Evolutionary conservation across 1,140 invertebrate species (phyloP), one percentile per base, ranked within the genome.

Genomic region (Calosoma granatense): DNA sequence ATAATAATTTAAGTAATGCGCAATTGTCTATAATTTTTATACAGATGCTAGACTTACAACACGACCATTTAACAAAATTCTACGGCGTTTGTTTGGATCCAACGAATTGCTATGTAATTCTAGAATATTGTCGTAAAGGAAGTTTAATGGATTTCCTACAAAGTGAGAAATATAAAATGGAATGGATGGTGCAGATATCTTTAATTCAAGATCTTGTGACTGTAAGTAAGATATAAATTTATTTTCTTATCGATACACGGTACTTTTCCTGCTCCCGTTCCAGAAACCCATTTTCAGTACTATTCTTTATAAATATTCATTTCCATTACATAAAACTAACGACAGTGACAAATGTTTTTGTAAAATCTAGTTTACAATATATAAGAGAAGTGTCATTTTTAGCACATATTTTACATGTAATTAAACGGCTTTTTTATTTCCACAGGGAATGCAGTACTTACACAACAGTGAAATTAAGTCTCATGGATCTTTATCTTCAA

Each of bases 401-500:
- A n/a, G n/a, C n/a, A n/a, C n/a, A n/a, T n/a, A n/a, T n/a, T n/a
- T n/a, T n/a, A n/a, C n/a, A n/a, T n/a, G n/a, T n/a, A n/a, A n/a
- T n/a, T n/a, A n/a, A n/a, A n/a, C n/a, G n/a, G n/a, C n/a, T n/a
- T n/a, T n/a, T n/a, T n/a, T n/a, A n/a, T n/a, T n/a, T n/a, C n/a
- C n/a, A n/a, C 79, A 94, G 79, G 97, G 94, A 9, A 94, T 98
- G 92, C 76, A 83, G 51, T 98, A 95, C 70, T 77, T 99, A 1
- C 96, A 99, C 67, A 81, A 80, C 36, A 92, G 87, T 36, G 89
- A 94, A 62, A 85, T 99, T 2, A 86, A 84, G 61, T 91, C 86
- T n/a, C 97, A 99, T 69, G 97, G 96, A 0, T 90, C 89, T 65
- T 76, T 99, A 6, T 98, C 96, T 68, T 98, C 95, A 0, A 92